Base-by-base conservation (phyloP, 2,888 invertebrate species). In the Dasypogon diadema region DNA sequence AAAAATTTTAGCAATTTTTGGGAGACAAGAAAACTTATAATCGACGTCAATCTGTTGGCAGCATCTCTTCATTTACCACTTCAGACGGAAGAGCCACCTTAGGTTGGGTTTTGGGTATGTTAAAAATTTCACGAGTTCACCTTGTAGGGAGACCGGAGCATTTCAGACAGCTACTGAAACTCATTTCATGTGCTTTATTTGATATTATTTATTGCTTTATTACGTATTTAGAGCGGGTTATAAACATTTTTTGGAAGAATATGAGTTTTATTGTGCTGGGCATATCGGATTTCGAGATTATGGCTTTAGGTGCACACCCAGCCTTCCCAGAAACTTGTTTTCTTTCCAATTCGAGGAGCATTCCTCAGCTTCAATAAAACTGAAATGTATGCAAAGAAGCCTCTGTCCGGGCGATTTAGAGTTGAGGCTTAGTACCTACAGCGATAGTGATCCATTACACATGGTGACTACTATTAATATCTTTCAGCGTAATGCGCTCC, bases 381-480 rank as follows among this genome's bases (percentile, higher is more conserved):
- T 30, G 34, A 14, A 30, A 58, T 58, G 58, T 14, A 8, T 30
- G 12, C 24, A 16, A 58, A 30, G 58, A 26, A 58, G 26, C 58
- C 26, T 16, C 58, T 14, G 30, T 30, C 58, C 30, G 34, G 10
- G 10, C 34, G 10, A 30, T 30, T 30, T 30, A 30, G 5, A 30
- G 34, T 30, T 30, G 34, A 30, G 10, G 34, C 34, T 30, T 30
- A 30, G 34, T 30, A 30, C 34, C 34, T 30, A 4, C 34, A 30
- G 63, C 63, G 63, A 63, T 63, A 63, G 63, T 37, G 63, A 37
- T 63, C 34, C 63, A 63, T 63, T 63, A 63, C 63, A 21, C 21
- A 37, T 63, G 63, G 63, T n/a, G 63, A 63, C 63, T 37, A 63
- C 63, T 37, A 63, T 63, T 63, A 63, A 63, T 63, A 63, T 63